Conservation (phyloP, 2,888 invertebrate species). For the Desoria tigrina region DNA sequence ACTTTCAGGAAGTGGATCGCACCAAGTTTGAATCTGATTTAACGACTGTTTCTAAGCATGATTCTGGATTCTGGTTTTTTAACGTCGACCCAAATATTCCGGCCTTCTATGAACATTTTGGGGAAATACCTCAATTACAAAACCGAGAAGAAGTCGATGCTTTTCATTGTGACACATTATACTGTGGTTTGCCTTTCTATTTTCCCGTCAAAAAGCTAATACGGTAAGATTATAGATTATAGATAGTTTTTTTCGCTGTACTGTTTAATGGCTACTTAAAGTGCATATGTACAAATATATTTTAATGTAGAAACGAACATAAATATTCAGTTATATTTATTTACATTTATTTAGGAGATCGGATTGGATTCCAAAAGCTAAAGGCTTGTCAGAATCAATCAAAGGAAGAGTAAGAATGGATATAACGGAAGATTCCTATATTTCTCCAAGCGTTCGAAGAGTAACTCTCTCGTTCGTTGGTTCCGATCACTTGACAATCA, state of each 20-base stretch:
- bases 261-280: background rate
- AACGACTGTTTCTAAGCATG: constrained; percentile 32
- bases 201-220: constrained; percentile 43
- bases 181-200: constrained; percentile 48
- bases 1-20: constrained; percentile 45
- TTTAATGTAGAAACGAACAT: background rate
- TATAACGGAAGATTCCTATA: constrained; percentile 42
- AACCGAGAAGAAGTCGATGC: constrained; percentile 37
- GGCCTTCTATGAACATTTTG: constrained; percentile 31
- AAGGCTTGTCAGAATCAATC: constrained; percentile 38
- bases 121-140: constrained; percentile 37
- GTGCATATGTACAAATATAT: too few relatives aligned
- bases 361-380: constrained; percentile 45
- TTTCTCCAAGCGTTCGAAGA: constrained; percentile 39
- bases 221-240: constrained; percentile 32
- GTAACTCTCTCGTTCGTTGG: constrained; percentile 55
- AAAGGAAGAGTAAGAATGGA: constrained; percentile 49
- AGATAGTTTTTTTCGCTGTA: constrained; percentile 3
- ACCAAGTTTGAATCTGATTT: constrained; percentile 39
- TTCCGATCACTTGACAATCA: constrained; percentile 58
- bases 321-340: constrained; percentile 5
- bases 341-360: constrained; percentile 32
- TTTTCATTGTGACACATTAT: constrained; percentile 40
- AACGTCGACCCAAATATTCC: constrained; percentile 48
- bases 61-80: constrained; percentile 50